Conservation (phyloP, 2,797 vertebrate species). For the Phrynocephalus forsythii region DNA sequence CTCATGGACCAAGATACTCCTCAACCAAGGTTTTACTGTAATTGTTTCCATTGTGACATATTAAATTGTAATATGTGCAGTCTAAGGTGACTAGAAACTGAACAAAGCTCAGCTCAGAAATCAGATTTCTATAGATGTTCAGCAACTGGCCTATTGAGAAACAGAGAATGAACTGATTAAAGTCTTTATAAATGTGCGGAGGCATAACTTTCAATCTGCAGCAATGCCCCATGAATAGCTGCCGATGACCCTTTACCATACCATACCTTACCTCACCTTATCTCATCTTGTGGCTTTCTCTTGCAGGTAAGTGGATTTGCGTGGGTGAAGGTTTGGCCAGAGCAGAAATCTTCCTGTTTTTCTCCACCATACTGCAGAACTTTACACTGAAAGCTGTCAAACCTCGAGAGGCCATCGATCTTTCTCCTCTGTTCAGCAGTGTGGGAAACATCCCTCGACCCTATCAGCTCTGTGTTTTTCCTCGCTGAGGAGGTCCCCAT, state of each 20-base stretch:
- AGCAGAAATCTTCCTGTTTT: neutral
- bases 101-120: neutral
- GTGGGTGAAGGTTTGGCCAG: neutral
- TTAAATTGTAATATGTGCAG: neutral
- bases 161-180: neutral
- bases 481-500: neutral
- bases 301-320: neutral
- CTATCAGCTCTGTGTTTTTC: neutral
- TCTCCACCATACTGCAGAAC: neutral
- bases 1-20: no score
- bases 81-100: neutral
- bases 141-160: neutral
- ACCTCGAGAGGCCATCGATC: neutral
- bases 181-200: neutral
- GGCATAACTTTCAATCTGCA: neutral
- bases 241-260: neutral
- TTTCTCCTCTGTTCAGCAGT: neutral
- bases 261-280: neutral
- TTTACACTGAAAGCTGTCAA: neutral
- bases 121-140: no score
- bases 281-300: neutral
- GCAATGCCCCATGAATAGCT: neutral
- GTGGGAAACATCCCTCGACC: neutral
- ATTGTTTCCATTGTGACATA: neutral
- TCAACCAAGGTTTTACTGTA: no score